Evolutionary conservation across 2,888 invertebrate species (phyloP).

Genomic region (Malacosoma neustria): DNA sequence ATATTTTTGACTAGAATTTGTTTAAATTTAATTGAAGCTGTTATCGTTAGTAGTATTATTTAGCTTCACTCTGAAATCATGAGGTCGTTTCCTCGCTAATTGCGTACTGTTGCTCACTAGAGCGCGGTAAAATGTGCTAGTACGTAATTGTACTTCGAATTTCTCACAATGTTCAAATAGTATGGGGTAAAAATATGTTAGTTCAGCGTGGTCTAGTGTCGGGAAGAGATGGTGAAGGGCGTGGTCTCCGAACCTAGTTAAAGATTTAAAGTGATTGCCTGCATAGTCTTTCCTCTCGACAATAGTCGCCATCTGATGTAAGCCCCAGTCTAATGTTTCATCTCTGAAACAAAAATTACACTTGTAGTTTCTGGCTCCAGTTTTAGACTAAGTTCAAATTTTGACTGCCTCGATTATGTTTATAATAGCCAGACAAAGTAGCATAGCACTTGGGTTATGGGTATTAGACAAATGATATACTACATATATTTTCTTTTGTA

Average conservation of each 20-base stretch:
- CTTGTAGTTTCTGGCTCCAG: too few species aligned
- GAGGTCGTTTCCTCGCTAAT: slow-evolving; percentile 44
- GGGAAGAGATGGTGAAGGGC: slow-evolving; percentile 87
- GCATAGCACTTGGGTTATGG: too few species aligned
- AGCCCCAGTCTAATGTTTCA: slow-evolving; percentile 81
- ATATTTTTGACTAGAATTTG: too few species aligned
- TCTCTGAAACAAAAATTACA: slow-evolving; percentile 54
- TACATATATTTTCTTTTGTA: too few species aligned
- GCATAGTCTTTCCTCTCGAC: slow-evolving; percentile 81
- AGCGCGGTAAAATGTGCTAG: slow-evolving; percentile 74
- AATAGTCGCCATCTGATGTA: slow-evolving; percentile 83
- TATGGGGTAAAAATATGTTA: slow-evolving; percentile 78
- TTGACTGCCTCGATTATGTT: too few species aligned
- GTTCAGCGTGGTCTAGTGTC: slow-evolving; percentile 83
- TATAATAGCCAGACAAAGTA: too few species aligned
- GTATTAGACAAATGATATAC: too few species aligned
- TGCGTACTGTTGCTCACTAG: slow-evolving; percentile 79
- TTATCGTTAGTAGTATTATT: slow-evolving; percentile 3
- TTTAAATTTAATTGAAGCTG: too few species aligned
- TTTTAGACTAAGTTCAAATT: too few species aligned
- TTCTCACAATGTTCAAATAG: slow-evolving; percentile 78
- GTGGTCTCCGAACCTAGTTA: slow-evolving; percentile 87
- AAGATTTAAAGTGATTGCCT: slow-evolving; percentile 76
- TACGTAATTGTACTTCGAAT: slow-evolving; percentile 69
- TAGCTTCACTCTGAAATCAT: slow-evolving; percentile 37